Evolutionary conservation across 2,888 invertebrate genomes (phyloP).

Genomic region (Drosophila koepferae): DNA sequence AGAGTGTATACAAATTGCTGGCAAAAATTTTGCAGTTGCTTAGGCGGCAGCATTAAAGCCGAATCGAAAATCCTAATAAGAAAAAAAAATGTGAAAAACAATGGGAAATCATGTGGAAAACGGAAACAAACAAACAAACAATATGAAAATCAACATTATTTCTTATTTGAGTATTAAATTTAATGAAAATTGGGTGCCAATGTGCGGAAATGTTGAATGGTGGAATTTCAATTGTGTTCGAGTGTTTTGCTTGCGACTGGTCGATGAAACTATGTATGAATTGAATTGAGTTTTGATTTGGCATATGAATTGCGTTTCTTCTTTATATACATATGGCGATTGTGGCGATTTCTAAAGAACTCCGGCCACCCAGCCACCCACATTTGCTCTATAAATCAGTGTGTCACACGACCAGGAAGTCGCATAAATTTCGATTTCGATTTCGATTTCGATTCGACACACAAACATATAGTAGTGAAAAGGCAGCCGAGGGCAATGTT

Average conservation of each 20-base stretch:
- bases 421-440: constrained; percentile 28
- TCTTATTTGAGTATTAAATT: neutral
- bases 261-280: constrained; percentile 23
- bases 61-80: neutral
- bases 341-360: constrained; percentile 23
- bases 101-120: neutral
- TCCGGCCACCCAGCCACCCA: neutral
- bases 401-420: constrained; percentile 8
- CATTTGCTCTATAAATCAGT: constrained; percentile 23
- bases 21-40: neutral
- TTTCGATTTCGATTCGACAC: constrained; percentile 24
- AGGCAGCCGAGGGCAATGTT: constrained; percentile 36
- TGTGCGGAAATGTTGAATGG: constrained; percentile 15
- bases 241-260: constrained; percentile 13
- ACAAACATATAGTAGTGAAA: neutral
- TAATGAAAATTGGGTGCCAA: constrained; percentile 8
- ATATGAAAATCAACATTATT: constrained; percentile 3
- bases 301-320: constrained; percentile 34
- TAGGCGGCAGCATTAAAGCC: neutral
- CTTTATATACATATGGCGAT: neutral
- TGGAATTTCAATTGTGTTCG: constrained; percentile 18
- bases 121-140: neutral
- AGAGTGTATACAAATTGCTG: neutral
- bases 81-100: neutral
- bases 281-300: constrained; percentile 42